Evolutionary conservation across 2,888 invertebrate genomes (phyloP).

Genomic region (Lasioglossum figueresi): DNA sequence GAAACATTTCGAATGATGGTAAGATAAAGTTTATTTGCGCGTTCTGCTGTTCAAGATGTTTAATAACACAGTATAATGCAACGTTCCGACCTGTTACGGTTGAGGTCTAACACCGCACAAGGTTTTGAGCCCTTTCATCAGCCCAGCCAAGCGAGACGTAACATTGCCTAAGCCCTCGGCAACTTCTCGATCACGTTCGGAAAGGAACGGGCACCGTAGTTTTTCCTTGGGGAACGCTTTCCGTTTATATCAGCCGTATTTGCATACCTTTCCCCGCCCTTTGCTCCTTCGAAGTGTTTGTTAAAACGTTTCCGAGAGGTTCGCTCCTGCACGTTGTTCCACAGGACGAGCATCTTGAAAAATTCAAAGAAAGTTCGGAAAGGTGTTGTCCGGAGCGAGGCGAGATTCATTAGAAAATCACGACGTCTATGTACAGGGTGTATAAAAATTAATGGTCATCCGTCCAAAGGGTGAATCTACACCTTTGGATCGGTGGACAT

Average conservation of each 20-base stretch:
- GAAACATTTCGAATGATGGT: no score
- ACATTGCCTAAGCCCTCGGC: conserved; percentile 7
- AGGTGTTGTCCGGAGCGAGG: neutral
- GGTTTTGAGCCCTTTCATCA: neutral
- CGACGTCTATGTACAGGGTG: neutral
- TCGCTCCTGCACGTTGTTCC: neutral
- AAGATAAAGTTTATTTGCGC: no score
- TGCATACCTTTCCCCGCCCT: neutral
- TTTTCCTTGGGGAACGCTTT: neutral
- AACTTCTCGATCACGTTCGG: conserved; percentile 14
- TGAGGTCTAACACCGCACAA: neutral
- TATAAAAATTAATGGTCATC: no score
- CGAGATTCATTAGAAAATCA: neutral
- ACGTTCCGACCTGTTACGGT: neutral
- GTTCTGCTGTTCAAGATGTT: no score
- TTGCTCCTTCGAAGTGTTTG: conserved; percentile 8
- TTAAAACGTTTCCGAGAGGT: conserved; percentile 8
- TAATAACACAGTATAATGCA: neutral
- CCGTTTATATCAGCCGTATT: neutral
- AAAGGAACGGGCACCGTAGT: neutral
- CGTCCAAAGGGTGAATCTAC: no score
- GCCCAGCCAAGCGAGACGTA: neutral
- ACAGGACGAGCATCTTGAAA: neutral
- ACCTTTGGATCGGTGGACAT: no score
- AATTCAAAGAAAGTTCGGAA: neutral